Evolutionary conservation across 2,888 invertebrate species (phyloP).

Genomic region (Xanthorhoe spadicearia): DNA sequence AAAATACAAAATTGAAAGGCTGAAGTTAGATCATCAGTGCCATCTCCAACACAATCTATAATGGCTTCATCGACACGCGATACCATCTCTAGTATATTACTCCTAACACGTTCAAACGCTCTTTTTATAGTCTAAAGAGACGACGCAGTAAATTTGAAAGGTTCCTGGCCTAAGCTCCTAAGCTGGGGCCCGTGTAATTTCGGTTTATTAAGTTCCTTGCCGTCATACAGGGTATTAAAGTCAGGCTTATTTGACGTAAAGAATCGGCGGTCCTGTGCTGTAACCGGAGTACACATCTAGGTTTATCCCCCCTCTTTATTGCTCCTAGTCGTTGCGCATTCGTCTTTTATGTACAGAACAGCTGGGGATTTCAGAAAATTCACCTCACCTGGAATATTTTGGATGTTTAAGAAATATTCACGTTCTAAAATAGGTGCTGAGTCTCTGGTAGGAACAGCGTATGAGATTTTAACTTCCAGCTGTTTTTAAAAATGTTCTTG

Average conservation of each 20-base stretch:
- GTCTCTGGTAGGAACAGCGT: too few species aligned
- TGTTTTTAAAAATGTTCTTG: too few species aligned
- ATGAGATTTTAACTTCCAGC: too few species aligned
- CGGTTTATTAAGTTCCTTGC: constrained; percentile 70
- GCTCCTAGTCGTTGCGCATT: neutral
- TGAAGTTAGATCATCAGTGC: constrained; percentile 1
- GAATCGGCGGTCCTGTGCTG: constrained; percentile 37
- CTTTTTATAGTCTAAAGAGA: constrained; percentile 68
- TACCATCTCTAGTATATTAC: constrained; percentile 52
- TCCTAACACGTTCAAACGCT: constrained; percentile 61
- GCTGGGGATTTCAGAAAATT: neutral
- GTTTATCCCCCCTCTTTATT: constrained; percentile 23
- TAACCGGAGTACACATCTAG: constrained; percentile 30
- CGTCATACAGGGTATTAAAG: constrained; percentile 58
- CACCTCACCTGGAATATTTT: neutral
- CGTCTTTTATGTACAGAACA: neutral
- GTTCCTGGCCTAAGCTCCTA: constrained; percentile 59
- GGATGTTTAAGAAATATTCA: neutral
- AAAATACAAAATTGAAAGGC: too few species aligned
- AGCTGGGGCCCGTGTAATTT: constrained; percentile 63
- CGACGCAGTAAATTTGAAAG: constrained; percentile 71
- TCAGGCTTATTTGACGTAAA: constrained; percentile 49
- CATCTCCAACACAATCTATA: neutral
- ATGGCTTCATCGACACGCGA: constrained; percentile 30
- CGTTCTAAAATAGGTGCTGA: too few species aligned